phyloP scores from a whole-genome alignment of 2,113 vertebrate species.

The Myocastor coypus region DNA sequence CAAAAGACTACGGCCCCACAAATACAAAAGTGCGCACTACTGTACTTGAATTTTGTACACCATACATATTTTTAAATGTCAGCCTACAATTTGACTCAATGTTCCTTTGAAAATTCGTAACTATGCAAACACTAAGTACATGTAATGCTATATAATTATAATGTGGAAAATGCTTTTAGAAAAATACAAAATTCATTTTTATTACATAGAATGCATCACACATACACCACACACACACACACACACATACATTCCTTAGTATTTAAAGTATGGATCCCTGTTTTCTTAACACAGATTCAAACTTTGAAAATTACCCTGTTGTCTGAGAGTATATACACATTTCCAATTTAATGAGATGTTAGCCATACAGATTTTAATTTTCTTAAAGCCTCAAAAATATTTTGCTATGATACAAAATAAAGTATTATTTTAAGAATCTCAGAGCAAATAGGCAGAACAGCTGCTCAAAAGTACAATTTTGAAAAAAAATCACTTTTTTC shows the following conservation, averaged over 20 bases:
- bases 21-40: slow-evolving; percentile 62
- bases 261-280: slow-evolving; percentile 48
- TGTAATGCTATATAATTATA: slow-evolving; percentile 80
- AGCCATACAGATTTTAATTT: slow-evolving; percentile 53
- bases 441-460: slow-evolving; percentile 43
- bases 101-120: slow-evolving; percentile 73
- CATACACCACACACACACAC: background rate
- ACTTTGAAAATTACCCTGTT: slow-evolving; percentile 65
- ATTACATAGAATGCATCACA: background rate
- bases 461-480: slow-evolving; percentile 20
- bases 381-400: slow-evolving; percentile 56
- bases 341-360: slow-evolving; percentile 66
- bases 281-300: slow-evolving; percentile 65
- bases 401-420: slow-evolving; percentile 28
- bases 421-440: slow-evolving; percentile 61
- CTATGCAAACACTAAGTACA: slow-evolving; percentile 67
- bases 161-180: slow-evolving; percentile 62
- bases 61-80: slow-evolving; percentile 74
- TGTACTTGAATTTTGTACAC: slow-evolving; percentile 57
- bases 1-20: slow-evolving; percentile 63
- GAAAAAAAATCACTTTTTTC: too few species aligned
- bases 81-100: slow-evolving; percentile 75
- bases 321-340: slow-evolving; percentile 59
- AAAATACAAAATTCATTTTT: slow-evolving; percentile 69
- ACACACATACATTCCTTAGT: slow-evolving; percentile 47